These are phyloP conservation scores for Schizothorax lantsangensis DNA, from an alignment of 2,797 vertebrate species.

Conservation along the genomic window DNA sequence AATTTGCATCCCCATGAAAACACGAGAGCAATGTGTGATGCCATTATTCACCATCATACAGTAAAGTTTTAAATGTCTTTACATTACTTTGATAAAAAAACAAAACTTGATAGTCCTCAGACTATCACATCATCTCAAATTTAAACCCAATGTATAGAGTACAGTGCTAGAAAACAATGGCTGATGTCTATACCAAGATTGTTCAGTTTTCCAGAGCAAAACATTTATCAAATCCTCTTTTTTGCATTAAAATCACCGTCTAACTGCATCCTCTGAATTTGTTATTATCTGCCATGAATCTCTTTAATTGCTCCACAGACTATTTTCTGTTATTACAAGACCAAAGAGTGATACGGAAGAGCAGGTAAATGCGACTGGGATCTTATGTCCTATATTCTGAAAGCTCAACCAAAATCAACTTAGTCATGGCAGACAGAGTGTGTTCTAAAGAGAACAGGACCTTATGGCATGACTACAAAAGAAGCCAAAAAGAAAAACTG, in stretches of 20 bases:
- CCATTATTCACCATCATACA: background rate
- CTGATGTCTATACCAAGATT: background rate
- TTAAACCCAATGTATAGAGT: background rate
- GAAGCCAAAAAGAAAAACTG: background rate
- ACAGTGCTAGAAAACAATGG: background rate
- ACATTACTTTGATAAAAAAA: background rate
- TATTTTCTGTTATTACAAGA: constrained; percentile 1
- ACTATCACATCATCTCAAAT: background rate
- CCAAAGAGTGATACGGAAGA: constrained; percentile 28
- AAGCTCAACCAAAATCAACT: constrained; percentile 21
- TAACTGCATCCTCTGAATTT: background rate
- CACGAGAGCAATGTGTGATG: background rate
- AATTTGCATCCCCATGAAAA: constrained; percentile 32
- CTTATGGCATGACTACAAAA: background rate
- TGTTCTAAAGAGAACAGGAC: constrained; percentile 31
- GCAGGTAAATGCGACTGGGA: background rate
- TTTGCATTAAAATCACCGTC: background rate
- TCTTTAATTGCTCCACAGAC: constrained; percentile 35
- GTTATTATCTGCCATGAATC: background rate
- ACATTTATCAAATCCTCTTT: background rate
- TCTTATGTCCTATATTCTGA: constrained; percentile 26
- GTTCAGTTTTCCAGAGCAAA: background rate
- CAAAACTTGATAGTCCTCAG: background rate
- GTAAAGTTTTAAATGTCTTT: background rate
- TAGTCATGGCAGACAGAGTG: constrained; percentile 38